Evolutionary conservation across 1,140 invertebrate species (phyloP).

Genomic region (Campodea augens): DNA sequence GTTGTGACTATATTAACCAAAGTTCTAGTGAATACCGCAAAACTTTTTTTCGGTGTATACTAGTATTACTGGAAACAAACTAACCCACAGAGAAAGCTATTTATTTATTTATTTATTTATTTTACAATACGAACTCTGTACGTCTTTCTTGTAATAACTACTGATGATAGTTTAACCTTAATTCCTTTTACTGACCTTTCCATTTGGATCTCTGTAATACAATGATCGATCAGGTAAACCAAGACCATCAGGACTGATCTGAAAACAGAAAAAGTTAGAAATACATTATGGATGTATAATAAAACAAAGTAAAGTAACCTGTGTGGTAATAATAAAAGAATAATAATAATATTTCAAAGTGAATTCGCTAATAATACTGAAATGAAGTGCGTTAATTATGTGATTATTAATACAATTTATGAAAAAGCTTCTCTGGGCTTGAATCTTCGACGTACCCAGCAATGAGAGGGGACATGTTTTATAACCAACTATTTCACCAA

Average conservation of each 20-base stretch:
- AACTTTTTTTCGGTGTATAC: too few species aligned
- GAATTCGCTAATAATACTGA: neutral
- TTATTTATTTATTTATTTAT: too few species aligned
- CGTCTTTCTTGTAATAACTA: too few species aligned
- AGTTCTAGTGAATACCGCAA: too few species aligned
- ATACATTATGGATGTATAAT: neutral
- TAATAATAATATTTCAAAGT: neutral
- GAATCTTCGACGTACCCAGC: neutral
- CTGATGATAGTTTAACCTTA: too few species aligned
- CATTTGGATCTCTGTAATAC: conserved; percentile 26
- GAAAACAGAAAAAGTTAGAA: conserved; percentile 10
- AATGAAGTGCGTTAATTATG: neutral
- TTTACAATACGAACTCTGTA: too few species aligned
- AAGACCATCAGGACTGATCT: conserved; percentile 28
- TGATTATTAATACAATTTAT: conserved; percentile 2
- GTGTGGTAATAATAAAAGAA: neutral
- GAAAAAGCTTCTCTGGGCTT: conserved; percentile 15
- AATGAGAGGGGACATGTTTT: too few species aligned
- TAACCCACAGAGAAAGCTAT: too few species aligned
- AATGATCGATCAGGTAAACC: conserved; percentile 31
- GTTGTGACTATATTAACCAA: too few species aligned
- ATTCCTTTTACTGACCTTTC: conserved; percentile 21
- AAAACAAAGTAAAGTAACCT: neutral
- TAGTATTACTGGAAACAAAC: too few species aligned
- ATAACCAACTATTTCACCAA: too few species aligned